phyloP scores from a whole-genome alignment of 2,113 vertebrate species.

The Psilopsiagon aurifrons region DNA sequence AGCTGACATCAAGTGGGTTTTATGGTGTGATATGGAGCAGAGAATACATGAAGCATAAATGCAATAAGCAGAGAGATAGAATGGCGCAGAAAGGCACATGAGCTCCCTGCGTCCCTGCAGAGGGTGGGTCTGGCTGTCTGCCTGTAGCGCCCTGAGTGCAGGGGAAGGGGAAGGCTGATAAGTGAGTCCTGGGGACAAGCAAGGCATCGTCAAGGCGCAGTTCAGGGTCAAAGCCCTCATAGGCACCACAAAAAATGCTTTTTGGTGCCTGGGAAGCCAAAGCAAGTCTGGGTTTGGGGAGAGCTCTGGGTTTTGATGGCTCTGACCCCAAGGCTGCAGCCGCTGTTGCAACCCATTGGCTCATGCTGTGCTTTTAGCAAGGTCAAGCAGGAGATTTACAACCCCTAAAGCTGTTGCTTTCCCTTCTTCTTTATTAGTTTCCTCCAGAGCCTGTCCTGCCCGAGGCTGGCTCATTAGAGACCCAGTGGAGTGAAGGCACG shows the following conservation, averaged over 20 bases:
- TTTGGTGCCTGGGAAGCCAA: background rate
- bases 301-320: background rate
- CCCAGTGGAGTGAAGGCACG: rapidly evolving
- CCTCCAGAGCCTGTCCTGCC: background rate
- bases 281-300: background rate
- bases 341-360: rapidly evolving
- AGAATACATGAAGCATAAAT: background rate
- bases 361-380: background rate
- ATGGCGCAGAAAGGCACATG: background rate
- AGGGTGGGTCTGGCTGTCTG: background rate
- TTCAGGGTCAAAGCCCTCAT: background rate
- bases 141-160: background rate
- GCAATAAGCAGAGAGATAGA: constrained; percentile 7
- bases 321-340: background rate
- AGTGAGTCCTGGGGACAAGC: background rate
- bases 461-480: background rate
- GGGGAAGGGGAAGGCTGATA: background rate
- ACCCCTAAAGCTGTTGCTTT: background rate
- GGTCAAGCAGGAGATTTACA: background rate
- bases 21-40: background rate
- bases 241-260: background rate
- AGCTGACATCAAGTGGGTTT: rapidly evolving
- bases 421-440: background rate
- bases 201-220: rapidly evolving
- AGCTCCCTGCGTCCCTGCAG: background rate